Evolutionary conservation across 2,113 vertebrate species (phyloP).

Genomic region (Telmatochromis sp.): DNA sequence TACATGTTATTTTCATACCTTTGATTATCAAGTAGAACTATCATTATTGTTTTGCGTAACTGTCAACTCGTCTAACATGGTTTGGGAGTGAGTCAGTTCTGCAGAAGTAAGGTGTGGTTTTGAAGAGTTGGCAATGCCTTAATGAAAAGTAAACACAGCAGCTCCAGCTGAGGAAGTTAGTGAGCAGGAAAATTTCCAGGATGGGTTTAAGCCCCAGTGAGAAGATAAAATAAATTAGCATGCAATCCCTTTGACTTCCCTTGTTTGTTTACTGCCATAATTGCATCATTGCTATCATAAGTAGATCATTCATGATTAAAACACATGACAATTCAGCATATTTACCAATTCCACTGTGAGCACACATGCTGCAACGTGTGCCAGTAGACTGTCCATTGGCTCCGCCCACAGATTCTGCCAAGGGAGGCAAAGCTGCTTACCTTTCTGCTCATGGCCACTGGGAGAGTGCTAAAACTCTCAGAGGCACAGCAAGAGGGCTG

Average conservation of each 20-base stretch:
- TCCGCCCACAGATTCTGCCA: slow-evolving; percentile 48
- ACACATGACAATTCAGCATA: neutral
- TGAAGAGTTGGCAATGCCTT: neutral
- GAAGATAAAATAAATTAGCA: neutral
- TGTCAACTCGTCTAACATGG: neutral
- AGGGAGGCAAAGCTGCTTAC: slow-evolving; percentile 67
- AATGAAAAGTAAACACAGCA: slow-evolving; percentile 23
- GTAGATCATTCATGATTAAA: neutral
- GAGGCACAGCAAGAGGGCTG: neutral
- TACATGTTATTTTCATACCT: neutral
- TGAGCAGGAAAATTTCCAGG: neutral
- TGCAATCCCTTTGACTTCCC: neutral
- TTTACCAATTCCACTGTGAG: neutral
- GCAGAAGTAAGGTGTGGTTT: slow-evolving; percentile 39
- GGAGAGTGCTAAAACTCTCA: slow-evolving; percentile 19
- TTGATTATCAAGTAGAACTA: neutral
- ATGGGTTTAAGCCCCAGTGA: neutral
- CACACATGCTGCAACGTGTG: neutral
- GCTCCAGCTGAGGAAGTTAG: slow-evolving; percentile 14
- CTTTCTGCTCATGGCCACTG: slow-evolving; percentile 34
- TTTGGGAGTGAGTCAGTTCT: slow-evolving; percentile 39
- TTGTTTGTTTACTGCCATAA: neutral
- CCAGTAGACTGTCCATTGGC: neutral
- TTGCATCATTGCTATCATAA: neutral
- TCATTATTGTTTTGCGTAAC: neutral